Percentiles rank a stretch among this genome's conserved stretches.
These are phyloP conservation scores for Sarcophaga bullata DNA, from an alignment of 1,140 invertebrate species.

Conservation along the genomic window DNA sequence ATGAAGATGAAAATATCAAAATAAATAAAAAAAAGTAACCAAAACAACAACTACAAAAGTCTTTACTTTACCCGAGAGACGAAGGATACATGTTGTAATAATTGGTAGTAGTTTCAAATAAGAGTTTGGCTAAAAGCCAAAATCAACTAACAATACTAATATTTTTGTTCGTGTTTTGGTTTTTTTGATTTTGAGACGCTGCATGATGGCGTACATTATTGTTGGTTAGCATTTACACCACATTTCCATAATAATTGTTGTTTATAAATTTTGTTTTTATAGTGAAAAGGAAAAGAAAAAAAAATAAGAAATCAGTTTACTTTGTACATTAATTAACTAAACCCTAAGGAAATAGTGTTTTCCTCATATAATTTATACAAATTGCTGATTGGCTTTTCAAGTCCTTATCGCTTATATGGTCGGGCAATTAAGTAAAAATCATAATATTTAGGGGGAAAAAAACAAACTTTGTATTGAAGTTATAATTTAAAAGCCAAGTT, in stretches of 20 bases:
- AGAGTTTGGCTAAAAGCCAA: conserved; percentile 20
- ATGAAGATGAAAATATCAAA: neutral
- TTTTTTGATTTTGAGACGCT: too few relatives aligned
- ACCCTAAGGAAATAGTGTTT: too few relatives aligned
- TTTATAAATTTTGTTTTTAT: too few relatives aligned
- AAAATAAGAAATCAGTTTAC: too few relatives aligned
- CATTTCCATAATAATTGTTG: too few relatives aligned
- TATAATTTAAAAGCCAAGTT: neutral
- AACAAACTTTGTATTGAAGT: too few relatives aligned
- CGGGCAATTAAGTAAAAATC: neutral
- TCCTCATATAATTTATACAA: neutral
- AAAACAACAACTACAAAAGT: too few relatives aligned
- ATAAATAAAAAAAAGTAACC: neutral
- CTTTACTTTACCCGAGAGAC: neutral
- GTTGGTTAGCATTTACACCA: too few relatives aligned
- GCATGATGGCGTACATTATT: too few relatives aligned
- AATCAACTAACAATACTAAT: neutral
- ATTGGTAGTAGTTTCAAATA: neutral
- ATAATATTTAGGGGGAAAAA: neutral
- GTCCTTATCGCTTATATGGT: neutral
- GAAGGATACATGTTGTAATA: conserved; percentile 3
- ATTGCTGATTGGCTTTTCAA: neutral
- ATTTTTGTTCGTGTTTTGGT: neutral
- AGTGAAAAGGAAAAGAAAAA: too few relatives aligned
- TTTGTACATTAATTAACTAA: too few relatives aligned